A percentile compares a stretch with the other conserved stretches of the same genome.
Conservation (phyloP, 2,888 invertebrate species). For the Amphipyra tragopoginis region DNA sequence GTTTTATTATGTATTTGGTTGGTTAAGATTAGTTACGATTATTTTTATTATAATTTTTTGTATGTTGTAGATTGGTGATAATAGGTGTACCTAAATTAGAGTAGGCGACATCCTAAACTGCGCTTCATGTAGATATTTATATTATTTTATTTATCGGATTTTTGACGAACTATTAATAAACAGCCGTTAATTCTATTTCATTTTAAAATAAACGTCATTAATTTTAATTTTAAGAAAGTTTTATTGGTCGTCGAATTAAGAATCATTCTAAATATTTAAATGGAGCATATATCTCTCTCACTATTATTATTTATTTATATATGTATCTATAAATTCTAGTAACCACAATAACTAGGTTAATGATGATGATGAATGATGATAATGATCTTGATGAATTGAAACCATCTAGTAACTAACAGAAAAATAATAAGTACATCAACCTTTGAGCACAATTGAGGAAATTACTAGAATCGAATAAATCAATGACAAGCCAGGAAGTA, state of each 20-base stretch:
- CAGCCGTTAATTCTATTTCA: too few species aligned
- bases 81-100: not conserved
- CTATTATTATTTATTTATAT: not conserved
- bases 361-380: slow-evolving; percentile 5
- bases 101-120: not conserved
- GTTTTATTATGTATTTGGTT: slow-evolving; percentile 30
- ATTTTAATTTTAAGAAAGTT: too few species aligned
- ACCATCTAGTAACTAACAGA: slow-evolving; percentile 11
- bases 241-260: too few species aligned
- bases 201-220: too few species aligned
- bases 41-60: not conserved
- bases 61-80: not conserved
- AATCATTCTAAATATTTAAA: too few species aligned
- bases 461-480: slow-evolving; percentile 55
- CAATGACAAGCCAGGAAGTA: slow-evolving; percentile 55
- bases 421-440: slow-evolving; percentile 32
- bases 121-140: not conserved
- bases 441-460: slow-evolving; percentile 49
- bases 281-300: too few species aligned
- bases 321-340: too few species aligned
- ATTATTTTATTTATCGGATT: not conserved
- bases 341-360: too few species aligned
- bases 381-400: slow-evolving; percentile 4
- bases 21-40: not conserved
- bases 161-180: too few species aligned